Percentiles rank a stretch among this genome's conserved stretches.
Conservation (phyloP, 1,140 invertebrate genomes). For the Harpegnathos saltator region DNA sequence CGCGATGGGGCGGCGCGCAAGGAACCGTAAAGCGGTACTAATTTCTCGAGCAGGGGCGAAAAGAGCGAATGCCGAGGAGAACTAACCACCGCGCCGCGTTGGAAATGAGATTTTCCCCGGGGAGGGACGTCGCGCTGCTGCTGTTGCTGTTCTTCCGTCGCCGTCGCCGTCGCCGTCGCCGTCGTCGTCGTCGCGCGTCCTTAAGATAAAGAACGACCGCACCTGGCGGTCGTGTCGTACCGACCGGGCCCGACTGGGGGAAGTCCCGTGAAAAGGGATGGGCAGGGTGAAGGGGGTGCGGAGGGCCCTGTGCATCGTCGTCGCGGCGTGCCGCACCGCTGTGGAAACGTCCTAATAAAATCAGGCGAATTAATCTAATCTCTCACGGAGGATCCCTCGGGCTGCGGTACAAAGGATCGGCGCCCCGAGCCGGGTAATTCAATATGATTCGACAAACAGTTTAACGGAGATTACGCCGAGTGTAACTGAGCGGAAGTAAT, state of each 20-base stretch:
- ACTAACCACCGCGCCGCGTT: constrained; percentile 9
- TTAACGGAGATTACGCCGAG: constrained; percentile 80
- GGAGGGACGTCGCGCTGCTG: constrained; percentile 58
- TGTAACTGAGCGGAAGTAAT: constrained; percentile 80
- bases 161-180: constrained; percentile 9
- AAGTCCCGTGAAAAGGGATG: constrained; percentile 1
- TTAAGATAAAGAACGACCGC: constrained; percentile 65
- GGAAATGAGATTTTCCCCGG: constrained; percentile 68
- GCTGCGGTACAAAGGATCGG: constrained; percentile 76
- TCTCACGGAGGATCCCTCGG: constrained; percentile 75
- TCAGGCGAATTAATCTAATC: constrained; percentile 81
- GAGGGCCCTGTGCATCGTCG: constrained; percentile 19
- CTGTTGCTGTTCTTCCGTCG: constrained; percentile 24
- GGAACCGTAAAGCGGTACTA: constrained; percentile 78
- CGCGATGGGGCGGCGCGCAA: constrained; percentile 60
- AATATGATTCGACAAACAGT: constrained; percentile 83
- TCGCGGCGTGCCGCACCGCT: constrained; percentile 37
- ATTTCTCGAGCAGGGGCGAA: constrained; percentile 67
- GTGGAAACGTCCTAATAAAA: constrained; percentile 79
- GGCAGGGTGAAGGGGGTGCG: constrained; percentile 33
- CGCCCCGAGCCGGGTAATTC: constrained; percentile 79
- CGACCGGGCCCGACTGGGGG: too few relatives aligned
- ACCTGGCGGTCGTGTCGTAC: constrained; percentile 5
- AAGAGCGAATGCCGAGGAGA: constrained; percentile 43
- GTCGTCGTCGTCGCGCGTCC: constrained; percentile 16